Evolutionary conservation across 92 coral and sea anemone genomes (phyloP), one percentile per base, ranked within the genome.

Genomic region (Zoanthus solanderi): DNA sequence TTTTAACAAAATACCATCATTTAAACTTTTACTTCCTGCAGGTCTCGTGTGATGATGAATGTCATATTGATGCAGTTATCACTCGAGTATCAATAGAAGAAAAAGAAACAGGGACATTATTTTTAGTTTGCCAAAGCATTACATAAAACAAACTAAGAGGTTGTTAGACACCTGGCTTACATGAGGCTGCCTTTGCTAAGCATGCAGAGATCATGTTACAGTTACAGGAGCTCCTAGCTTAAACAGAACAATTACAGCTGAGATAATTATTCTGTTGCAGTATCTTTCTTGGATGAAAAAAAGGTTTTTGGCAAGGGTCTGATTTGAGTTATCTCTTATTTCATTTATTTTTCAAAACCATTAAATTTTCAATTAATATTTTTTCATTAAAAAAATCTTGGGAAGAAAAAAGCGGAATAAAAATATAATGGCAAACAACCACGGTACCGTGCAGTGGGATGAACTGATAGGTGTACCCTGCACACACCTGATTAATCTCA

Each of bases 401-500:
- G 4, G 42, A 37, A 37, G 42, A 37, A 37, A 37, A 37, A 1
- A 37, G 0, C 3, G 42, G 42, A 37, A 37, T 37, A 0, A 37
- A 4, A 37, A 37, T 37, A 37, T 37, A 37, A 4, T 0, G 42
- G 42, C 42, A 37, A 37, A 37, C 42, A 2, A 37, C 2, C 4
- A 37, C 0, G 42, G 42, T 37, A 37, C 42, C 42, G 42, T 0
- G 42, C 4, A 37, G 42, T 37, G 42, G 42, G 4, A 37, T 37
- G 42, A 37, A 1, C 56, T 50, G 9, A 7, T 7, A 50, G 56
- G 10, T 5, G 12, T 50, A 7, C 12, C 56, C 0, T 7, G 12
- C 29, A 52, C 83, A 29, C 63, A 97, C 99, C 99, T 97, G 99
- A 88, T 97, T 97, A 18, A 97, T 97, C 80, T 97, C 99, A 87